Conservation (phyloP, 2,113 vertebrate species). For the cattle (Bos taurus) region ARS-UCD2.0 NC_037354.1:39112001-39112500, state of each 20-base stretch:
- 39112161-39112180: not conserved
- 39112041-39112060: not conserved
- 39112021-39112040: not conserved
- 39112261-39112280: fast-evolving
- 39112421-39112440: not conserved
- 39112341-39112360: not conserved
- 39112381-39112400: not conserved
- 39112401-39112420: not conserved
- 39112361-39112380: not conserved
- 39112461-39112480: not conserved
- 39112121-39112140: not conserved
- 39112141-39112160: not conserved
- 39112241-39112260: not conserved
- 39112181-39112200: not conserved
- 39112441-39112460: no score
- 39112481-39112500: not conserved
- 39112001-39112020: not conserved
- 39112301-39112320: not conserved
- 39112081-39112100: not conserved
- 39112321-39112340: fast-evolving
- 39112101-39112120: not conserved
- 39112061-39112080: fast-evolving
- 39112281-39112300: not conserved
- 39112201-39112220: not conserved
- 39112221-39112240: not conserved